phyloP scores from a whole-genome alignment of 2,797 vertebrate genomes.

The Cynopterus sphinx region DNA sequence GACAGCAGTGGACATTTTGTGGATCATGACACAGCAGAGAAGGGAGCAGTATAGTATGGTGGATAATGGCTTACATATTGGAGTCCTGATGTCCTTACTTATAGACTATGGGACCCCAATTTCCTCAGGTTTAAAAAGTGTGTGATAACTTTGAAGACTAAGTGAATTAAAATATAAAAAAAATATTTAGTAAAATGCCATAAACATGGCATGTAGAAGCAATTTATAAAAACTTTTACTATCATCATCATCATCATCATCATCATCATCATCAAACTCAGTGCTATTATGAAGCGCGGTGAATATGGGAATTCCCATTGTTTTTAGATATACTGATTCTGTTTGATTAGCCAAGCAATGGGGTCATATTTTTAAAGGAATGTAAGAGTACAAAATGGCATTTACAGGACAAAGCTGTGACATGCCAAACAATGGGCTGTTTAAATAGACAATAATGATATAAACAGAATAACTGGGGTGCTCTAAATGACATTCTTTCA shows the following conservation, averaged over 20 bases:
- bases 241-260: not conserved
- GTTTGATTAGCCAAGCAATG: not conserved
- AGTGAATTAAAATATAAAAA: not conserved
- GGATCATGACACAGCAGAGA: not conserved
- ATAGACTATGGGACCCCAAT: not conserved
- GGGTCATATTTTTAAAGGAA: conserved; percentile 38
- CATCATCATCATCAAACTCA: not conserved
- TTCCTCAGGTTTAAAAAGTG: not conserved
- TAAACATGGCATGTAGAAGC: not conserved
- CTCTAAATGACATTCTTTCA: conserved; percentile 77
- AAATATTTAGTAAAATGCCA: not conserved
- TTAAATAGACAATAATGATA: conserved; percentile 75
- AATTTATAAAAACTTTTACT: not conserved
- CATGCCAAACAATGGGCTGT: conserved; percentile 54
- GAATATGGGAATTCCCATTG: not conserved
- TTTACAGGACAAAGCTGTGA: conserved; percentile 52
- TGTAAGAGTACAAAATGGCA: conserved; percentile 37
- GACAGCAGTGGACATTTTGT: not conserved
- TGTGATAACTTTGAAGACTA: not conserved
- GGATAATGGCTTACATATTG: not conserved
- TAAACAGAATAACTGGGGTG: conserved; percentile 66
- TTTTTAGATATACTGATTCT: not conserved
- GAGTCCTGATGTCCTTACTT: not conserved
- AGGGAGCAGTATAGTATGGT: not conserved
- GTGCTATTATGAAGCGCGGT: not conserved